Evolutionary conservation across 2,888 invertebrate species (phyloP), one percentile per base, ranked within the genome.

Genomic region (Dioctria rufipes): DNA sequence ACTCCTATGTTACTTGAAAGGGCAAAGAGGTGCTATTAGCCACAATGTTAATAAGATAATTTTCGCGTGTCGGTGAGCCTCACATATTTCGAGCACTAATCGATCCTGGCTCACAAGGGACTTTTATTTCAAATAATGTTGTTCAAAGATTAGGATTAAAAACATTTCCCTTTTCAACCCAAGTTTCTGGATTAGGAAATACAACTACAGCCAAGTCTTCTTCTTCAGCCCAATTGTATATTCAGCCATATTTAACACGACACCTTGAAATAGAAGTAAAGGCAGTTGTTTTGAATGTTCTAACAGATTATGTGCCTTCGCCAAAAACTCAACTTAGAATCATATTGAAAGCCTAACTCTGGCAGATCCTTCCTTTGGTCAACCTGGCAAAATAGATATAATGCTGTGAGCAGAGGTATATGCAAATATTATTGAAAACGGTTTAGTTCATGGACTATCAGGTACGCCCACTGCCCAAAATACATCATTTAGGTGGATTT

Each of bases 401-500:
- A 46, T 46, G 46, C 46, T 46, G 1, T 1, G 46, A 6, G 46
- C 46, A 25, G 25, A 25, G 25, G 25, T 25, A 25, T 25, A 25
- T 2, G 25, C 25, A 25, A 25, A 25, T 0, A 25, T 25, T 25
- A 25, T 25, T 25, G 25, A 25, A 25, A 25, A 25, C 25, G 25
- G 25, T 25, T 25, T 46, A 46, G 46, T 46, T 6, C 46, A 8
- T 6, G 46, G 46, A 46, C 46, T 8, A 11, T 8, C 65, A 42
- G 65, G 65, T n/a, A 40, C 65, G 3, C 65, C 65, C 9, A 65
- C 65, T 4, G 65, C 65, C 3, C 65, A 65, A 11, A 65, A 65
- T 3, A 40, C 65, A 6, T 65, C 65, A 25, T 65, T 65, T 11
- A 40, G 65, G 3, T 65, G 39, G 65, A 65, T 65, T 4, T 42